Base-by-base conservation (phyloP, 1,140 invertebrate genomes). In the Geopemphigus sp. region DNA sequence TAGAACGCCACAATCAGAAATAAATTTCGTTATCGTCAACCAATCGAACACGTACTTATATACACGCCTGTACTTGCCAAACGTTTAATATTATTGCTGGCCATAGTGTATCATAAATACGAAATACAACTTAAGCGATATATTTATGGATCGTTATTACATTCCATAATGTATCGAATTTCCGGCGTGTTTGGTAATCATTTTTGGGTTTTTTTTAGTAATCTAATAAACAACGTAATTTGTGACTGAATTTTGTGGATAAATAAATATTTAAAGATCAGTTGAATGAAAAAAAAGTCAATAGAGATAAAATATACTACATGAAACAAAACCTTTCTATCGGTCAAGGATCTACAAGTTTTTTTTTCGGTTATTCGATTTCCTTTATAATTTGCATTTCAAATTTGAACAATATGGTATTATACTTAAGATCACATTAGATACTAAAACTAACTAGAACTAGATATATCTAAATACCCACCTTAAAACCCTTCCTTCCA, bases 321-420 rank as follows among this genome's bases (percentile, higher is more conserved):
- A 54, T 17, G 19, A 5, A 53, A 53, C 50, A 53, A 54, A 17
- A 19, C 53, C 0, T 54, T 54, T 54, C 15, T 54, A 54, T 54
- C 53, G 12, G 17, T 4, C 11, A 14, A 1, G 15, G 50, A 53
- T 54, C 53, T 54, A 54, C 15, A 17, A 54, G 53, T 54, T 19
- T 17, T 19, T 53, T 14, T 54, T 54, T 64, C 32, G 32, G 63
- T 45, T 64, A 64, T 64, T 64, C 32, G n/a, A 22, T 45, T 45
- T 12, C n/a, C 63, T 64, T 11, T 1, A 1, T 17, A n/a, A 64
- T 64, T 64, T 64, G 63, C 63, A 64, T 64, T 64, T 64, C 63
- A 64, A 64, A 64, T 64, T 64, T 64, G 11, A 39, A 64, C n/a
- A 45, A 5, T 19, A 10, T 39, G 3, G 32, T 39, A 39, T 39